These are phyloP conservation scores for Drosophila seclusa DNA, from an alignment of 2,888 invertebrate genomes.

Conservation along the genomic window DNA sequence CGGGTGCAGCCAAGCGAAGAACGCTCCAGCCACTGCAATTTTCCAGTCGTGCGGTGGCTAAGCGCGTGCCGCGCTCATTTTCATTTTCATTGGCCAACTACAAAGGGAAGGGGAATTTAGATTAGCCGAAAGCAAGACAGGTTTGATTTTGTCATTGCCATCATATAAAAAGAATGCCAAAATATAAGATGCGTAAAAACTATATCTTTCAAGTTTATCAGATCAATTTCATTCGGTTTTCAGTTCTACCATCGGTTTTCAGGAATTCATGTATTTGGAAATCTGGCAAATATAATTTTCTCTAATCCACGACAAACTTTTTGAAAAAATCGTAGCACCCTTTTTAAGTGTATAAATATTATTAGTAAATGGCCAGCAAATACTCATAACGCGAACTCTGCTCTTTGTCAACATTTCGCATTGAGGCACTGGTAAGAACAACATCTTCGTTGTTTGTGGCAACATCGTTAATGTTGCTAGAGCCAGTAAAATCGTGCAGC, in stretches of 20 bases:
- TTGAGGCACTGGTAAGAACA: slow-evolving; percentile 26
- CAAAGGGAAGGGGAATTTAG: slow-evolving; percentile 38
- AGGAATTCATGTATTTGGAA: background rate
- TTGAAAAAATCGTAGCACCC: background rate
- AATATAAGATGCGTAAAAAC: slow-evolving; percentile 1
- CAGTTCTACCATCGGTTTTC: background rate
- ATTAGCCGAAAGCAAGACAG: slow-evolving; percentile 7
- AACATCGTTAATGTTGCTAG: slow-evolving; percentile 63
- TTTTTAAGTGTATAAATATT: slow-evolving; percentile 43
- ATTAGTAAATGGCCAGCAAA: slow-evolving; percentile 56
- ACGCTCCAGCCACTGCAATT: slow-evolving; percentile 66
- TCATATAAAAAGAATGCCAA: slow-evolving; percentile 1
- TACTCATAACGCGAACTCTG: slow-evolving; percentile 55
- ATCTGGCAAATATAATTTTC: background rate
- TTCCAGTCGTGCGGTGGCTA: slow-evolving; percentile 74
- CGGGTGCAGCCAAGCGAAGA: slow-evolving; percentile 61
- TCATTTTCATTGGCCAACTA: slow-evolving; percentile 68
- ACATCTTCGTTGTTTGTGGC: slow-evolving; percentile 44
- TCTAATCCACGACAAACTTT: background rate
- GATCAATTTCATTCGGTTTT: background rate
- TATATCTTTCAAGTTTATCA: background rate
- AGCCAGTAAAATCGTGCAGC: slow-evolving; percentile 77
- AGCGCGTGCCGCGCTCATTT: slow-evolving; percentile 81
- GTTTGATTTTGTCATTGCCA: slow-evolving; percentile 22
- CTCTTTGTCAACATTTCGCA: slow-evolving; percentile 60